Evolutionary conservation across 2,888 invertebrate species (phyloP), one percentile per base, ranked within the genome.

Genomic region (Drosophila maculinotata): DNA sequence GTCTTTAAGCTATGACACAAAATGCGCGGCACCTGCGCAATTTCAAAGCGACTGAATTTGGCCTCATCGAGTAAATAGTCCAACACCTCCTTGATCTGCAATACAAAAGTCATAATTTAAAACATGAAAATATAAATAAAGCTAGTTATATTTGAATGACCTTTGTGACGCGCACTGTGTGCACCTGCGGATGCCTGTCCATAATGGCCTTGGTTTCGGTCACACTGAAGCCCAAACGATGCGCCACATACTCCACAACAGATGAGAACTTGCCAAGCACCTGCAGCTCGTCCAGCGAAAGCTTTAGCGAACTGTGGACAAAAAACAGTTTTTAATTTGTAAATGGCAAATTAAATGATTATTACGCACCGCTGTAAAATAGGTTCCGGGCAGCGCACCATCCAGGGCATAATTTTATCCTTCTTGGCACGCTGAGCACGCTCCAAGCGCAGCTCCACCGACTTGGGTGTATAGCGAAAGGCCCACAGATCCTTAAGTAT

Each of bases 401-500:
- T 94, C 94, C 94, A 95, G 2, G 94, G 94, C 90, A 93, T 94
- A 9, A 94, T 90, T 66, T 91, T 92, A 54, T 92, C 90, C 47
- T 93, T 93, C 64, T 92, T 91, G 1, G 91, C 91, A 38, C 90
- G 88, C 84, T 92, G 92, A 0, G 93, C 92, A 49, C 90, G 91
- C 71, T 92, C 89, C 9, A 94, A 89, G 54, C 94, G 92, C 15
- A 92, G 79, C 54, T 90, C 80, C n/a, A 94, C 93, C 8, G 93
- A 92, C 51, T 92, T 89, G 48, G 93, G 92, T 23, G 92, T 92
- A 81, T 94, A 94, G 72, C 93, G 93, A 65, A 95, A 91, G 1
- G 94, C 93, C 94, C 94, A 94, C 14, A 94, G 87, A 89, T 95
- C 94, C 74, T 93, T 92, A 6, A 94, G 74, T 67, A 95, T 93